These are phyloP conservation scores for Stenotaenia linearis DNA, from an alignment of 2,888 invertebrate genomes.

Conservation along the genomic window DNA sequence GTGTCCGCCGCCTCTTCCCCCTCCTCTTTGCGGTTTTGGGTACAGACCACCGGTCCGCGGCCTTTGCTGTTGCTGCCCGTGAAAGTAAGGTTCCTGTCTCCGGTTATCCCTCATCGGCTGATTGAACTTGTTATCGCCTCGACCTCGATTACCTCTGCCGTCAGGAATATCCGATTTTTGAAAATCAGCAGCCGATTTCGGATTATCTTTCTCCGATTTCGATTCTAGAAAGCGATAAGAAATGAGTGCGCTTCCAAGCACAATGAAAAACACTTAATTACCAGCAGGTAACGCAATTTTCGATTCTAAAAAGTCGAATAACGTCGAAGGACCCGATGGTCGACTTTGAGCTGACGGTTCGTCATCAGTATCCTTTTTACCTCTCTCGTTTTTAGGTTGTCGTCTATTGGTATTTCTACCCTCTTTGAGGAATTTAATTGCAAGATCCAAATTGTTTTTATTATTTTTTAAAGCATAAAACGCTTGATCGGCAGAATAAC, in stretches of 20 bases:
- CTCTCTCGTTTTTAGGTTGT: constrained; percentile 41
- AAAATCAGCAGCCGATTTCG: background rate
- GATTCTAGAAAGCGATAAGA: background rate
- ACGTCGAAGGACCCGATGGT: constrained; percentile 45
- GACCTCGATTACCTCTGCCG: background rate
- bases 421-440: constrained; percentile 42
- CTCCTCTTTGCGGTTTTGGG: background rate
- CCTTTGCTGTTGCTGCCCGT: background rate
- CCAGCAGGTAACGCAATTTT: constrained; percentile 41
- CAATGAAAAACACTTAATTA: background rate
- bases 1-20: background rate
- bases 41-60: background rate
- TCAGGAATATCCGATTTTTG: background rate
- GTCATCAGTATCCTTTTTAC: constrained; percentile 40
- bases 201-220: background rate
- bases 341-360: constrained; percentile 40
- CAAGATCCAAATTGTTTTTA: constrained; percentile 60
- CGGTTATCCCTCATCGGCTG: background rate
- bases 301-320: constrained; percentile 47
- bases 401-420: constrained; percentile 42
- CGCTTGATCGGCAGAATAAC: constrained; percentile 70
- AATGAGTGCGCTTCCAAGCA: background rate
- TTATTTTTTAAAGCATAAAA: constrained; percentile 64
- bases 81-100: background rate
- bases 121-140: background rate